These are phyloP conservation scores for Neria commutata DNA, from an alignment of 2,888 invertebrate species.

Conservation along the genomic window DNA sequence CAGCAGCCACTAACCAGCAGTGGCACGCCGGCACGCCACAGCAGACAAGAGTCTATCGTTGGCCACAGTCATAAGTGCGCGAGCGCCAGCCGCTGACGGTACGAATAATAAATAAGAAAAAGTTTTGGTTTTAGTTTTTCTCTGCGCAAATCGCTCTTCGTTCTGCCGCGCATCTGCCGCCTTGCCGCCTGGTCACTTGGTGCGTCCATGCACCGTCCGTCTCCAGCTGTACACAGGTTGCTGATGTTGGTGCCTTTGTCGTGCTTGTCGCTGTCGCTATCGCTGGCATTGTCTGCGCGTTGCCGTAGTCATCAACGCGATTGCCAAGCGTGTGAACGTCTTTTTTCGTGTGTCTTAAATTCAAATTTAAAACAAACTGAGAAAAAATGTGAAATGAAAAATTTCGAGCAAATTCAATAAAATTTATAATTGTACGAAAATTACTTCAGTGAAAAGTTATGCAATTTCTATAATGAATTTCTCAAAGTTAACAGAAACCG, in stretches of 20 bases:
- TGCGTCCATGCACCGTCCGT: constrained; percentile 31
- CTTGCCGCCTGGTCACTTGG: not conserved
- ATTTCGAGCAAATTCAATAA: too few species aligned
- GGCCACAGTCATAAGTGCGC: not conserved
- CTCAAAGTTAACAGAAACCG: too few species aligned
- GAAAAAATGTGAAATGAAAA: constrained; percentile 1
- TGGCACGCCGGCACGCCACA: not conserved
- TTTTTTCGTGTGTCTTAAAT: constrained; percentile 36
- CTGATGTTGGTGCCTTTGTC: constrained; percentile 22
- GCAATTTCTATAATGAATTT: too few species aligned
- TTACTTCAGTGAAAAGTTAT: too few species aligned
- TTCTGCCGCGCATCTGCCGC: not conserved
- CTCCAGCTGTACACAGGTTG: constrained; percentile 25
- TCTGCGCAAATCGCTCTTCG: constrained; percentile 4
- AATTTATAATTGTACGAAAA: too few species aligned
- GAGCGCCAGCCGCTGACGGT: constrained; percentile 32
- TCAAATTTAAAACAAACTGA: constrained; percentile 15
- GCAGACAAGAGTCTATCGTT: not conserved
- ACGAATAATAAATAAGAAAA: constrained; percentile 59
- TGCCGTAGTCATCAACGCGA: constrained; percentile 52
- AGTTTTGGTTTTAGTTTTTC: too few species aligned
- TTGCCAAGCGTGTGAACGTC: constrained; percentile 56
- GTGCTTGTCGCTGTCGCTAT: constrained; percentile 22
- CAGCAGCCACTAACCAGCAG: not conserved
- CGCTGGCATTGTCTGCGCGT: constrained; percentile 19